These are phyloP conservation scores for Microctenopoma stevenorrisi DNA, from an alignment of 2,797 vertebrate species.

Conservation along the genomic window DNA sequence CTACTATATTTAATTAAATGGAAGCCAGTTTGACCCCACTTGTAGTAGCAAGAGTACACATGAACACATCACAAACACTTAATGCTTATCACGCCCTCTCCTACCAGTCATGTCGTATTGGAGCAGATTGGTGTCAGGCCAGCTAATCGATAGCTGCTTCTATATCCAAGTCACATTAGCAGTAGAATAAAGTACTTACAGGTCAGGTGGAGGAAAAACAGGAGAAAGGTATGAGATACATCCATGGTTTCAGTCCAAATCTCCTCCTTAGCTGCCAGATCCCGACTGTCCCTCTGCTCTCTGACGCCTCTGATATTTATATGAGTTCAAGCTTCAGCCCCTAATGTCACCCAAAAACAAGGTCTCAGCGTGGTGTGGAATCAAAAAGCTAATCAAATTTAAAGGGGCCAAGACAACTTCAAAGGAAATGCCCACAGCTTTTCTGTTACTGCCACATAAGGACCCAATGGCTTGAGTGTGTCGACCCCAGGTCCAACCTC, in stretches of 20 bases:
- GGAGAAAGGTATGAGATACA: slow-evolving; percentile 47
- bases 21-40: neutral
- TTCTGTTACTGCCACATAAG: slow-evolving; percentile 62
- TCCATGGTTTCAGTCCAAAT: slow-evolving; percentile 63
- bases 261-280: slow-evolving; percentile 65
- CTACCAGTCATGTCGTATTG: neutral
- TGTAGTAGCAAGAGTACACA: neutral
- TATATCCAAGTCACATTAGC: fast-evolving
- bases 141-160: neutral
- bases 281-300: slow-evolving; percentile 53
- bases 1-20: neutral
- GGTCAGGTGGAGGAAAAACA: slow-evolving; percentile 66
- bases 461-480: slow-evolving; percentile 70
- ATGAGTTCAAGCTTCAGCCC: slow-evolving; percentile 49
- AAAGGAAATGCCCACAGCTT: slow-evolving; percentile 71
- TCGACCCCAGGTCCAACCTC: slow-evolving; percentile 61
- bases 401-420: slow-evolving; percentile 72
- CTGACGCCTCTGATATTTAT: slow-evolving; percentile 74
- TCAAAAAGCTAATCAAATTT: slow-evolving; percentile 77
- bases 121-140: slow-evolving; percentile 10
- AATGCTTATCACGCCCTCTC: neutral
- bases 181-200: slow-evolving; percentile 77
- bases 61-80: neutral
- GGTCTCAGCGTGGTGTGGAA: slow-evolving; percentile 57
- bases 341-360: slow-evolving; percentile 66